Evolutionary conservation across 2,113 vertebrate species (phyloP).

Genomic region (Brachirus orientalis): DNA sequence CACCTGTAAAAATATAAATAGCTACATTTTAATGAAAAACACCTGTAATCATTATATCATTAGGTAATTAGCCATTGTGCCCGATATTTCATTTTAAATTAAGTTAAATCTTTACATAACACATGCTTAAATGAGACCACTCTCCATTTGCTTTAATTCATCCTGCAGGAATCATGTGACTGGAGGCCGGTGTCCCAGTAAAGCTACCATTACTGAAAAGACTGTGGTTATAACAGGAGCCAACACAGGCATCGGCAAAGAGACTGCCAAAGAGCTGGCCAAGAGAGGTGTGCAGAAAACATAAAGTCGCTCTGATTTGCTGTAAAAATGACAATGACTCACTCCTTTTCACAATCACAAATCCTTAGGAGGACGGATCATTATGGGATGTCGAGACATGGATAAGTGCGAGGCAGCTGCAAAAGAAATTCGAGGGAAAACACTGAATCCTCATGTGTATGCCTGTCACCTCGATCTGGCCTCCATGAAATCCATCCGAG

Average conservation of each 20-base stretch:
- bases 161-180: slow-evolving; percentile 80
- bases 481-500: slow-evolving; percentile 83
- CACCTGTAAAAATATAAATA: too few relatives aligned
- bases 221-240: slow-evolving; percentile 89
- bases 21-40: too few relatives aligned
- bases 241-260: slow-evolving; percentile 88
- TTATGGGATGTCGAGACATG: slow-evolving; percentile 89
- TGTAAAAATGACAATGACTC: background rate
- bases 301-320: background rate
- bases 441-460: slow-evolving; percentile 82
- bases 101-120: too few relatives aligned
- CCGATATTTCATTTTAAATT: too few relatives aligned
- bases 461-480: slow-evolving; percentile 84
- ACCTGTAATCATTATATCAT: too few relatives aligned
- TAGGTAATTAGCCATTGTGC: too few relatives aligned
- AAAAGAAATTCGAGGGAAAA: slow-evolving; percentile 83
- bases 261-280: slow-evolving; percentile 85
- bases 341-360: background rate
- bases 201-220: slow-evolving; percentile 83
- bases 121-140: too few relatives aligned
- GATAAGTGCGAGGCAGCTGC: slow-evolving; percentile 86
- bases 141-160: background rate
- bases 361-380: slow-evolving; percentile 84
- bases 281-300: slow-evolving; percentile 65
- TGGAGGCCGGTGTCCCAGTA: slow-evolving; percentile 85